Percentiles rank a stretch among this genome's conserved stretches.
Conservation (phyloP, 2,888 invertebrate genomes). For the Hydrotaea cyrtoneurina region DNA sequence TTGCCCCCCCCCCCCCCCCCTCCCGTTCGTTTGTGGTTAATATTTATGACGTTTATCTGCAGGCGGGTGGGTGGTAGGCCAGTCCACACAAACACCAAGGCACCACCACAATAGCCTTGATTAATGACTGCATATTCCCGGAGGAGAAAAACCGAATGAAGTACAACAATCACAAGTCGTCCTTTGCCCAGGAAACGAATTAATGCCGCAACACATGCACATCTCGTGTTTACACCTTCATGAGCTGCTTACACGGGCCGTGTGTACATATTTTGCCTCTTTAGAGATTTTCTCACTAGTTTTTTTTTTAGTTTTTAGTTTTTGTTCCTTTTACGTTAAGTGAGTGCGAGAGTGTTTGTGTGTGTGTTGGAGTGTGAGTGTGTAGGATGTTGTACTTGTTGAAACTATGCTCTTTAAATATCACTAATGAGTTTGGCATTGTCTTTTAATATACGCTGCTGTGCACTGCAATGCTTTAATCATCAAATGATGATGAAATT, state of each 20-base stretch:
- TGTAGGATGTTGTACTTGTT: slow-evolving; percentile 49
- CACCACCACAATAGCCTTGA: slow-evolving; percentile 15
- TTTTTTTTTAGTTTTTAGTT: background rate
- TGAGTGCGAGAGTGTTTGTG: background rate
- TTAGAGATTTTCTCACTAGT: slow-evolving; percentile 1
- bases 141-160: background rate
- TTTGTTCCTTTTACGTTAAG: no score
- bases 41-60: slow-evolving; percentile 27
- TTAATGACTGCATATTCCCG: slow-evolving; percentile 24
- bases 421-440: slow-evolving; percentile 69
- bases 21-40: slow-evolving; percentile 8
- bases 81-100: background rate
- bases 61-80: slow-evolving; percentile 5
- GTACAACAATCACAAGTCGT: slow-evolving; percentile 23
- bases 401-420: slow-evolving; percentile 61
- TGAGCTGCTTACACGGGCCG: background rate
- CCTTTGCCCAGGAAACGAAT: slow-evolving; percentile 16
- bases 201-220: slow-evolving; percentile 10
- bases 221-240: slow-evolving; percentile 15
- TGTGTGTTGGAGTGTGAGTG: background rate
- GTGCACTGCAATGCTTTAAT: slow-evolving; percentile 43
- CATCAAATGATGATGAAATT: slow-evolving; percentile 41
- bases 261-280: background rate
- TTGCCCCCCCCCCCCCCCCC: no score
- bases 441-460: slow-evolving; percentile 52